These are phyloP conservation scores for Ranitomeya imitator DNA, from an alignment of 2,113 vertebrate genomes.

Conservation along the genomic window DNA sequence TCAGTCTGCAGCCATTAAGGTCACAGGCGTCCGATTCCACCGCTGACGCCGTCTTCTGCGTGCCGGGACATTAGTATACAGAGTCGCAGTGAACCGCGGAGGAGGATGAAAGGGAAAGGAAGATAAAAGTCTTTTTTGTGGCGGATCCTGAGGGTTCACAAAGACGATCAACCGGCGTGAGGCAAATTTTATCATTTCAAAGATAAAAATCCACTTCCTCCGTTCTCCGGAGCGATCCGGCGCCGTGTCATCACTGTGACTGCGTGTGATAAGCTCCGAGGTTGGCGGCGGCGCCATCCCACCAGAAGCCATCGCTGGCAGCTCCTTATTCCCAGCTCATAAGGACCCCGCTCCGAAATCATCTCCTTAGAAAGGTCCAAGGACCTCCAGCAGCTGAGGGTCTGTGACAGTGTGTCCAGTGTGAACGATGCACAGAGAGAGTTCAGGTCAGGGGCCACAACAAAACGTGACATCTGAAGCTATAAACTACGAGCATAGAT, in stretches of 20 bases:
- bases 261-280: slow-evolving; percentile 48
- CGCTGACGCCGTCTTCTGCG: background rate
- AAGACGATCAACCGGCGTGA: slow-evolving; percentile 43
- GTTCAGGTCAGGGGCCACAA: too few relatives aligned
- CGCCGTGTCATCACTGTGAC: slow-evolving; percentile 40
- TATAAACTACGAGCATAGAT: too few relatives aligned
- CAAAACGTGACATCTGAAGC: too few relatives aligned
- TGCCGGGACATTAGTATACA: slow-evolving; percentile 32
- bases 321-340: background rate
- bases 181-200: slow-evolving; percentile 58
- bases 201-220: slow-evolving; percentile 55
- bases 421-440: too few relatives aligned
- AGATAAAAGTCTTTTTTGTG: slow-evolving; percentile 56
- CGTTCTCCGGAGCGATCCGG: slow-evolving; percentile 42
- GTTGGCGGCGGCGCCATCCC: slow-evolving; percentile 18
- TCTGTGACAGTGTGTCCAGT: too few relatives aligned
- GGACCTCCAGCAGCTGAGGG: background rate
- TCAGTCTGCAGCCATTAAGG: too few relatives aligned
- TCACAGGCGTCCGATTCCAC: slow-evolving; percentile 2
- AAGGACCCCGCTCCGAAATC: too few relatives aligned
- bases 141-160: slow-evolving; percentile 52
- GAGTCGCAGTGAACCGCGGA: background rate
- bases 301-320: slow-evolving; percentile 12
- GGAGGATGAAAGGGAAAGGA: slow-evolving; percentile 38
- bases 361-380: background rate